These are phyloP conservation scores for Spongilla lacustris DNA, from an alignment of 37 sponge, comb jelly and placozoan species.

Conservation along the genomic window DNA sequence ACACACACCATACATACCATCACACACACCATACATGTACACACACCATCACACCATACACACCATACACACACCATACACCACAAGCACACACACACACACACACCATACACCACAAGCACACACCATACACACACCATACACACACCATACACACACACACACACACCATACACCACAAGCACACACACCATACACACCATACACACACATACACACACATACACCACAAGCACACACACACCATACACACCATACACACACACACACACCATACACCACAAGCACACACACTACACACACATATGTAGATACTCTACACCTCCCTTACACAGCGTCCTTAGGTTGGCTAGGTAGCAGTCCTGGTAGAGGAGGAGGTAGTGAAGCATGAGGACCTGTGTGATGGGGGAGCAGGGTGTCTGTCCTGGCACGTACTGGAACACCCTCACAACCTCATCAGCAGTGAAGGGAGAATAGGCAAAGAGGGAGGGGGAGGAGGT, in stretches of 20 bases:
- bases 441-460: slow-evolving; percentile 59
- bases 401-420: slow-evolving; percentile 17
- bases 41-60: no score
- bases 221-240: no score
- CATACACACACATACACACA: no score
- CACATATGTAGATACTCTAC: not conserved
- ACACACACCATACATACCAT: no score
- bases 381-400: slow-evolving; percentile 71
- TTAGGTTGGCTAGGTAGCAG: slow-evolving; percentile 61
- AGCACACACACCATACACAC: no score
- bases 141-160: no score
- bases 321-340: slow-evolving; percentile 36
- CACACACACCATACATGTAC: no score
- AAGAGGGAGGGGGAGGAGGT: not conserved
- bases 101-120: no score
- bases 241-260: not conserved
- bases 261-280: not conserved
- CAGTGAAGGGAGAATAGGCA: slow-evolving; percentile 52
- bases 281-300: not conserved
- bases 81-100: no score
- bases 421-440: slow-evolving; percentile 19
- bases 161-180: no score
- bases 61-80: no score
- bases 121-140: no score
- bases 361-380: slow-evolving; percentile 82